Evolutionary conservation across 2,113 vertebrate genomes (phyloP).

Genomic region (Caloenas nicobarica): DNA sequence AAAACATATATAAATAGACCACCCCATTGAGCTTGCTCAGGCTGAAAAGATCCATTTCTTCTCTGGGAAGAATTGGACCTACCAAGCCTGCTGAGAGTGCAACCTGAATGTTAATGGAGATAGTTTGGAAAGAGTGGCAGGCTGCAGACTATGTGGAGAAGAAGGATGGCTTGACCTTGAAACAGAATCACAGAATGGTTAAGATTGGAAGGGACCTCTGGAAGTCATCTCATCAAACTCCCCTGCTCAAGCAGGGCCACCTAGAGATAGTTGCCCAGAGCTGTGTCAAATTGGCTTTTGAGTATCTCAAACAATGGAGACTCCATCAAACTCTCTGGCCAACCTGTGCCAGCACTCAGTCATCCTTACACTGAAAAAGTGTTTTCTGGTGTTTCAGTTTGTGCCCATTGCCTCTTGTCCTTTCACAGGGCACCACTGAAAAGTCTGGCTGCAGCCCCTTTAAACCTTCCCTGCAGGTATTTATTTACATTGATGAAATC

Average conservation of each 20-base stretch:
- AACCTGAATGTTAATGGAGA: not conserved
- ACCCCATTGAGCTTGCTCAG: not conserved
- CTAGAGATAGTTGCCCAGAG: not conserved
- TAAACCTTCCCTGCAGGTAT: not conserved
- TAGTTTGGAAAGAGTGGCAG: not conserved
- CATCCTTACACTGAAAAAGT: too few species aligned
- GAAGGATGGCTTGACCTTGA: not conserved
- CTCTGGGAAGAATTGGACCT: not conserved
- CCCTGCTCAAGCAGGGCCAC: not conserved
- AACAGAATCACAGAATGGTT: not conserved
- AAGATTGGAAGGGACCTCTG: not conserved
- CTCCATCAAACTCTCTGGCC: too few species aligned
- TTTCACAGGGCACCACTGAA: not conserved
- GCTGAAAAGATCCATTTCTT: not conserved
- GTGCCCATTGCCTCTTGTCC: not conserved
- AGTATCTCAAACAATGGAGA: not conserved
- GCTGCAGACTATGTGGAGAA: not conserved
- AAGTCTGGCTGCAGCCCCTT: not conserved
- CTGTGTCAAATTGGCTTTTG: rapidly evolving
- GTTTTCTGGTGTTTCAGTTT: not conserved
- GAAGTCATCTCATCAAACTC: not conserved
- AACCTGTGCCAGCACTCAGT: too few species aligned
- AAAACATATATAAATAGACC: not conserved
- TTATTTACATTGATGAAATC: not conserved
- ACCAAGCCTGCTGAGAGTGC: not conserved